A percentile compares a stretch with the other conserved stretches of the same genome.
Evolutionary conservation across 2,113 vertebrate genomes (phyloP).

Genomic region (Gallinago undulata): DNA sequence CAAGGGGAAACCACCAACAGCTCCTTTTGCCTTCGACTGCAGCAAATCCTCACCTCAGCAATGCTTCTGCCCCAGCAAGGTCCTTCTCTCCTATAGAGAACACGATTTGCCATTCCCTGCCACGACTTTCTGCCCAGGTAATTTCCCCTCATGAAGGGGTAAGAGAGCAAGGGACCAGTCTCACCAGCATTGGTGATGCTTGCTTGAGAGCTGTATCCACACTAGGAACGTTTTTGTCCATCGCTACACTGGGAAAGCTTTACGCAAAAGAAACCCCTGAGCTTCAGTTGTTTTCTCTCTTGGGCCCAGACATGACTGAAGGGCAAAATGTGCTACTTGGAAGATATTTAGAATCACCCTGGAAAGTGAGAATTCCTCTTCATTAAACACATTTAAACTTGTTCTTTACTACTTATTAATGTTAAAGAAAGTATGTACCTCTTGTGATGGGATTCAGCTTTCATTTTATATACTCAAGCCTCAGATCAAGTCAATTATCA

Average conservation of each 20-base stretch:
- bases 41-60: background rate
- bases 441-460: background rate
- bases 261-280: background rate
- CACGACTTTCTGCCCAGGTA: background rate
- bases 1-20: background rate
- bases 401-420: background rate
- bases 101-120: background rate
- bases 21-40: background rate
- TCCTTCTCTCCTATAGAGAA: background rate
- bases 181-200: background rate
- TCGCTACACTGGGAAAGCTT: background rate
- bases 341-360: background rate
- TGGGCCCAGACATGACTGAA: rapidly evolving
- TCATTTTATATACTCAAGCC: background rate
- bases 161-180: background rate
- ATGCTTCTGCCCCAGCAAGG: background rate
- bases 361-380: background rate
- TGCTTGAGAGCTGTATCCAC: background rate
- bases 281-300: background rate
- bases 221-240: background rate
- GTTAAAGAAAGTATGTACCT: background rate
- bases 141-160: background rate
- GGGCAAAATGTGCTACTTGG: background rate
- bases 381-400: background rate
- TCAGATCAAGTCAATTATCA: background rate